Evolutionary conservation across 2,113 vertebrate genomes (phyloP).

Genomic region (Peromyscus californicus): DNA sequence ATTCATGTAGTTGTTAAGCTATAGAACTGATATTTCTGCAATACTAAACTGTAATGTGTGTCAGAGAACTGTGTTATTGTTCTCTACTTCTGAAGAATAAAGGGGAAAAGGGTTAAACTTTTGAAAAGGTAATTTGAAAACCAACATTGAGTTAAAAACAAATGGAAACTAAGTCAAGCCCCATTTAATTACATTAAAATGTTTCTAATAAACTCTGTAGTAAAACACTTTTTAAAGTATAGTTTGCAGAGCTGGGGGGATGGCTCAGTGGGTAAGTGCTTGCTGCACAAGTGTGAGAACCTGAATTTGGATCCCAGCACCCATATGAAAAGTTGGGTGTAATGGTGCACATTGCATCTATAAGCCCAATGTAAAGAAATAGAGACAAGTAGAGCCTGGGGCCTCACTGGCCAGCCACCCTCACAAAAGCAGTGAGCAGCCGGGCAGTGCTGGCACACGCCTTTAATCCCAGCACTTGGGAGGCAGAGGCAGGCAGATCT

Average conservation of each 20-base stretch:
- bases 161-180: not conserved
- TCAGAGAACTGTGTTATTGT: not conserved
- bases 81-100: not conserved
- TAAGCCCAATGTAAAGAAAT: not conserved
- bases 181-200: not conserved
- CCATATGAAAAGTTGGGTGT: not conserved
- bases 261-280: not conserved
- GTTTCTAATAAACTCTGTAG: not conserved
- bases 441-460: too few relatives aligned
- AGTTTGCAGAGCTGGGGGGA: not conserved
- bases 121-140: slow-evolving; percentile 6
- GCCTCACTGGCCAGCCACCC: not conserved
- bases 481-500: too few relatives aligned
- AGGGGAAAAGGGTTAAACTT: not conserved
- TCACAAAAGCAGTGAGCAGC: not conserved
- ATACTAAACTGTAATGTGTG: slow-evolving; percentile 24
- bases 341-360: not conserved
- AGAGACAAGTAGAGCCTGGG: not conserved
- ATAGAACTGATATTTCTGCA: not conserved
- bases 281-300: not conserved
- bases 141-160: slow-evolving; percentile 33
- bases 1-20: not conserved
- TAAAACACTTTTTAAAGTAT: not conserved
- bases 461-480: too few relatives aligned
- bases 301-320: not conserved